A percentile compares a stretch with the other conserved stretches of the same genome.
Conservation (phyloP, 2,113 vertebrate species). For the Thermophis baileyi region DNA sequence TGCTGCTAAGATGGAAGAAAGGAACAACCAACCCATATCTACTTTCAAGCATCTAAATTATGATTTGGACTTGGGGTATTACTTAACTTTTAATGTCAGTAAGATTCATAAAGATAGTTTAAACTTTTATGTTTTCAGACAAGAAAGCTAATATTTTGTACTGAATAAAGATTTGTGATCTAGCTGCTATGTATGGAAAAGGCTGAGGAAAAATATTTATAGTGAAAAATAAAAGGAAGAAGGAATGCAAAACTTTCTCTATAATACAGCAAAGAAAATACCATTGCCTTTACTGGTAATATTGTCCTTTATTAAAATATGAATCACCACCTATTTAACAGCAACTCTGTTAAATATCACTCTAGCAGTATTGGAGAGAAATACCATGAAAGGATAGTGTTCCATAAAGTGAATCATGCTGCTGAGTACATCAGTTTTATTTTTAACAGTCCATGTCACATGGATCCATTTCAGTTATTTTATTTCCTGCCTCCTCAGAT, state of each 20-base stretch:
- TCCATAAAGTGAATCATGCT: conserved; percentile 68
- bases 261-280: background rate
- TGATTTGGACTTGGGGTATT: background rate
- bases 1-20: background rate
- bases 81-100: background rate
- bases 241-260: background rate
- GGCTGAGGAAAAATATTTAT: background rate
- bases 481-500: conserved; percentile 52
- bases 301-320: conserved; percentile 13
- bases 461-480: conserved; percentile 63
- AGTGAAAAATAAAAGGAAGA: background rate
- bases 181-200: background rate
- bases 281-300: background rate
- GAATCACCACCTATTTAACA: conserved; percentile 17
- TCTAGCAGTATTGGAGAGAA: conserved; percentile 54
- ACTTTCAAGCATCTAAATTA: background rate
- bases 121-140: background rate
- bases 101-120: background rate
- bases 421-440: conserved; percentile 69
- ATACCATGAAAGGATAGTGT: conserved; percentile 44
- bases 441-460: conserved; percentile 74
- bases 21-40: background rate
- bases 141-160: background rate
- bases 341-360: conserved; percentile 7
- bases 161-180: background rate